These are phyloP conservation scores for Promerops cafer DNA, from an alignment of 2,113 vertebrate genomes.

Conservation along the genomic window DNA sequence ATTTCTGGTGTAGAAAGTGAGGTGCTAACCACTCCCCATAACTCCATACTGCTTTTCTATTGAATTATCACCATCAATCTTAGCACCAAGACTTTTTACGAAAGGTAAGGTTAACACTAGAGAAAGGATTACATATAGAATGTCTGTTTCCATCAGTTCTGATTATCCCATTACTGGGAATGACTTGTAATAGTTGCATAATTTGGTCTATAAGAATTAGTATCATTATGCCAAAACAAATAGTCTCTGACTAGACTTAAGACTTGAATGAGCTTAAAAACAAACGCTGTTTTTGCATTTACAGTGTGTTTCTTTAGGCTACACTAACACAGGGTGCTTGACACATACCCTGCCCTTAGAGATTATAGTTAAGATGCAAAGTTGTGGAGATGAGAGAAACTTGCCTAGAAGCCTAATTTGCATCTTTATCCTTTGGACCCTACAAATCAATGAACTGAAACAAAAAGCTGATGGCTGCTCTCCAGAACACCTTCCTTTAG, in stretches of 20 bases:
- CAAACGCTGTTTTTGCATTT: neutral
- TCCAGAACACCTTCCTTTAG: neutral
- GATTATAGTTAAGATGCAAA: neutral
- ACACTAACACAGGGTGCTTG: neutral
- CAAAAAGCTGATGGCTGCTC: neutral
- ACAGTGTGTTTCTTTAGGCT: neutral
- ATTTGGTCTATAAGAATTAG: neutral
- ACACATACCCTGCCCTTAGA: neutral
- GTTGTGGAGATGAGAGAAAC: neutral
- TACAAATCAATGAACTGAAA: neutral
- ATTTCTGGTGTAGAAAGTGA: neutral
- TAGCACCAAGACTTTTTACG: accelerated
- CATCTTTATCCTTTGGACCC: neutral
- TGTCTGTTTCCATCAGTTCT: neutral
- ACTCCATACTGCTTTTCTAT: neutral
- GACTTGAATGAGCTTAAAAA: neutral
- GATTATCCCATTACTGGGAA: neutral
- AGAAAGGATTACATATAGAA: neutral
- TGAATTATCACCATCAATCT: neutral
- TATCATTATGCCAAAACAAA: neutral
- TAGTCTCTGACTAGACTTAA: neutral
- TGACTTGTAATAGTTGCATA: neutral
- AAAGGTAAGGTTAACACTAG: neutral
- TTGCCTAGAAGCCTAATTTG: neutral
- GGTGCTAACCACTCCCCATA: neutral